Percentiles rank a stretch among this genome's conserved stretches.
These are phyloP conservation scores for Alces alces DNA, from an alignment of 2,113 vertebrate genomes.

Conservation along the genomic window DNA sequence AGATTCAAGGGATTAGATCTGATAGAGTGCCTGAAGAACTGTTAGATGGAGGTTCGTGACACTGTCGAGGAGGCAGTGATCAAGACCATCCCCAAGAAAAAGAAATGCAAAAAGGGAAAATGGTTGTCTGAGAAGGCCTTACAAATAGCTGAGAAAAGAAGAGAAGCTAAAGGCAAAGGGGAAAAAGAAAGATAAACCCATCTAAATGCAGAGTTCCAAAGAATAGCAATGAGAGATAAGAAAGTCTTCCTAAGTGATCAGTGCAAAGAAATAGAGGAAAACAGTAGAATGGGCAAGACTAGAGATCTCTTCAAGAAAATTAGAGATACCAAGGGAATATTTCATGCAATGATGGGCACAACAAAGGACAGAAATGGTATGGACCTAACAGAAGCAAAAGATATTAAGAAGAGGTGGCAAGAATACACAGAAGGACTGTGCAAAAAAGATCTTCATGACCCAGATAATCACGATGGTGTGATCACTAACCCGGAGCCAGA, in stretches of 20 bases:
- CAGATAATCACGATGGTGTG: background rate
- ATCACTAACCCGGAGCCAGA: background rate
- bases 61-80: background rate
- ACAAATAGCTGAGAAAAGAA: background rate
- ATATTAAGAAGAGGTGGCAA: background rate
- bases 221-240: background rate
- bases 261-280: background rate
- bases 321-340: background rate
- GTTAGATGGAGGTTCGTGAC: background rate
- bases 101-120: background rate
- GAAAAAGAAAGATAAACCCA: background rate
- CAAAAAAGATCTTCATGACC: background rate
- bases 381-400: background rate
- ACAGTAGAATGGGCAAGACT: background rate
- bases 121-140: background rate
- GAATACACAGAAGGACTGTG: background rate
- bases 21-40: background rate
- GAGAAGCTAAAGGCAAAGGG: background rate
- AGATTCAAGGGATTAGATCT: background rate
- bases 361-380: background rate
- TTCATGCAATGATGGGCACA: background rate
- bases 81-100: background rate
- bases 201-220: background rate
- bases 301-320: background rate
- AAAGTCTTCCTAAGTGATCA: background rate